These are phyloP conservation scores for Sus cebifrons DNA, from an alignment of 2,797 vertebrate species.

Conservation along the genomic window DNA sequence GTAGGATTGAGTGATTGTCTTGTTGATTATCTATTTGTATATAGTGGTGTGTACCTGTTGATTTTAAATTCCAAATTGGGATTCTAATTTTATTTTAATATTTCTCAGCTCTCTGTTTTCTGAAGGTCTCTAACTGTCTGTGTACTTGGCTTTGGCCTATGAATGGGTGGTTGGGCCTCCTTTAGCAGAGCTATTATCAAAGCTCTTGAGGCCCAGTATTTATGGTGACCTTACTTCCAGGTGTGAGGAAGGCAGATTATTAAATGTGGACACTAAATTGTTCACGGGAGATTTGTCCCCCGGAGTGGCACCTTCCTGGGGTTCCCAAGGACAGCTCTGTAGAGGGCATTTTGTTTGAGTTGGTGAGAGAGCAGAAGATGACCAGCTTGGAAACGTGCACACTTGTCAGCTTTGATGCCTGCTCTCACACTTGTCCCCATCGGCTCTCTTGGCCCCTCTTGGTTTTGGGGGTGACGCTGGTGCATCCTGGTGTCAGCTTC, in stretches of 20 bases:
- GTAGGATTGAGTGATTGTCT: no score
- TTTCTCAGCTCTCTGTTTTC: background rate
- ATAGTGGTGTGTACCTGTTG: no score
- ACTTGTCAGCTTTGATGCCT: fast-evolving
- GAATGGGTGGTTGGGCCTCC: background rate
- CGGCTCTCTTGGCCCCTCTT: no score
- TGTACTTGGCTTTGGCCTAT: background rate
- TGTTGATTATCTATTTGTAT: no score
- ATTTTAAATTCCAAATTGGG: no score
- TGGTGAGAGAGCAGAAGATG: background rate
- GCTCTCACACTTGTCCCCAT: background rate
- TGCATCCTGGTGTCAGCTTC: no score
- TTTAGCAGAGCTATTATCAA: background rate
- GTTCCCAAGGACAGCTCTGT: fast-evolving
- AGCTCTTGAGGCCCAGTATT: background rate
- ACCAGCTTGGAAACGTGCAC: fast-evolving
- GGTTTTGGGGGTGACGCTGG: no score
- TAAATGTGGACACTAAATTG: no score
- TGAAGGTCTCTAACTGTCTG: background rate
- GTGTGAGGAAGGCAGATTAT: no score
- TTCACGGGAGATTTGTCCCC: fast-evolving
- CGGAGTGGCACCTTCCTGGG: background rate
- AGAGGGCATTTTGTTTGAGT: background rate
- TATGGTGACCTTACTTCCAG: no score
- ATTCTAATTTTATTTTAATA: background rate